These are phyloP conservation scores for Ammodytes dubius DNA, from an alignment of 2,113 vertebrate species.

Conservation along the genomic window DNA sequence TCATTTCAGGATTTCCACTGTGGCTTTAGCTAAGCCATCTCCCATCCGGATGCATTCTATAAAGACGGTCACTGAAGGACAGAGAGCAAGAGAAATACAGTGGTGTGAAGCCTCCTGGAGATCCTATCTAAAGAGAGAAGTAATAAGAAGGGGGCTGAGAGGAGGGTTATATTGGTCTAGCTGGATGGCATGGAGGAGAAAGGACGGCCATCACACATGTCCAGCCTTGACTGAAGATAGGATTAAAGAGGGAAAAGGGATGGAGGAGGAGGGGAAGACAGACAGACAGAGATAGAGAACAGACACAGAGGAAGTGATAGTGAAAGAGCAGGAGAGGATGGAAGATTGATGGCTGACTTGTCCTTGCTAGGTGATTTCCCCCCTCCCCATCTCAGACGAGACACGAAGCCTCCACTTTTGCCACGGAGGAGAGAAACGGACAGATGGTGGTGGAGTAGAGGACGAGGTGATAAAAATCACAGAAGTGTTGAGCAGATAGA, in stretches of 20 bases:
- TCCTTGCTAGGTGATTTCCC: slow-evolving; percentile 63
- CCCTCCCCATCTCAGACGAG: slow-evolving; percentile 45
- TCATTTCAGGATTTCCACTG: slow-evolving; percentile 63
- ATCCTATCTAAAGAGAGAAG: slow-evolving; percentile 68
- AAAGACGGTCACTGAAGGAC: slow-evolving; percentile 54
- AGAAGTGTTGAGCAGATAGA: slow-evolving; percentile 50
- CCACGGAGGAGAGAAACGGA: slow-evolving; percentile 44
- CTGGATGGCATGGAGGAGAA: slow-evolving; percentile 52
- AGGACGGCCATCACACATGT: slow-evolving; percentile 62
- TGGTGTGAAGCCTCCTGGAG: slow-evolving; percentile 53
- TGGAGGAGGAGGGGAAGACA: slow-evolving; percentile 10
- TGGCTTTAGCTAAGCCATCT: slow-evolving; percentile 65
- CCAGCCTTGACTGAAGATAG: slow-evolving; percentile 58
- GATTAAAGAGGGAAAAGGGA: slow-evolving; percentile 62
- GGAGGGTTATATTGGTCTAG: slow-evolving; percentile 57
- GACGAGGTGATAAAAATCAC: slow-evolving; percentile 53
- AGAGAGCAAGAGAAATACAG: slow-evolving; percentile 56
- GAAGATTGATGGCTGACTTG: slow-evolving; percentile 81
- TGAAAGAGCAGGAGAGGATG: slow-evolving; percentile 57
- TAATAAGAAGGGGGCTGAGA: slow-evolving; percentile 63
- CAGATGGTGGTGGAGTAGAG: slow-evolving; percentile 59
- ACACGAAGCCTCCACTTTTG: slow-evolving; percentile 31
- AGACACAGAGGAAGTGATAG: slow-evolving; percentile 62
- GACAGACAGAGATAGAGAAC: slow-evolving; percentile 62
- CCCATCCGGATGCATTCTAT: slow-evolving; percentile 54